These are phyloP conservation scores for Aphidius gifuensis DNA, from an alignment of 1,140 invertebrate species.

Conservation along the genomic window DNA sequence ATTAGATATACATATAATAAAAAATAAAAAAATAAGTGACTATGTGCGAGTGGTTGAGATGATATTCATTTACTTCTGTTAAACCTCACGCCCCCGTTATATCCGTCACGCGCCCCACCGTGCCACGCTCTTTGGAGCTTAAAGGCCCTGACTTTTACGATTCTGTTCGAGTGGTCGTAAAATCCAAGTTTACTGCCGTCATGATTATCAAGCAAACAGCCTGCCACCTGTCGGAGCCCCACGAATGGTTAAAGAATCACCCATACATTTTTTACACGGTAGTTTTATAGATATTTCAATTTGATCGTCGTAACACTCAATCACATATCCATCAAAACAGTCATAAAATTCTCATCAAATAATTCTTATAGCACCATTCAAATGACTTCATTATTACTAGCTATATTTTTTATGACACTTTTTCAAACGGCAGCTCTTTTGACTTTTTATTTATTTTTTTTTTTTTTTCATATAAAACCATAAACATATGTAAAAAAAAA, in stretches of 20 bases:
- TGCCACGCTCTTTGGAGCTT: conserved; percentile 36
- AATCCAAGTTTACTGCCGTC: conserved; percentile 56
- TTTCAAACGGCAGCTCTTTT: no score
- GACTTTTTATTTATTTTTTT: no score
- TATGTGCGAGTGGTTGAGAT: conserved; percentile 3
- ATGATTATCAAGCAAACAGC: conserved; percentile 57
- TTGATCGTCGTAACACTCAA: conserved; percentile 29
- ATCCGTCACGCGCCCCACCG: conserved; percentile 54
- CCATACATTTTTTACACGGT: conserved; percentile 15
- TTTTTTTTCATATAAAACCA: no score
- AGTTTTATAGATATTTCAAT: conserved; percentile 33
- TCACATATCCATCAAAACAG: conserved; percentile 6
- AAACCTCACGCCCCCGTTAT: conserved; percentile 50
- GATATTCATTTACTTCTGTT: conserved; percentile 8
- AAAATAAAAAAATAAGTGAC: background rate
- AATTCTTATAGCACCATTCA: no score
- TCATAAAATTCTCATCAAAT: no score
- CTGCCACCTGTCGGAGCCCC: conserved; percentile 56
- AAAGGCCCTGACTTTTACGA: conserved; percentile 58
- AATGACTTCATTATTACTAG: background rate
- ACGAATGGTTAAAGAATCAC: conserved; percentile 29
- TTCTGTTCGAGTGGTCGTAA: conserved; percentile 59
- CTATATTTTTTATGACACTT: conserved; percentile 9
- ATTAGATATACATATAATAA: background rate
- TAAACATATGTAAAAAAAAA: no score